Evolutionary conservation across 2,797 vertebrate species (phyloP).

Genomic region (Tinamus major): DNA sequence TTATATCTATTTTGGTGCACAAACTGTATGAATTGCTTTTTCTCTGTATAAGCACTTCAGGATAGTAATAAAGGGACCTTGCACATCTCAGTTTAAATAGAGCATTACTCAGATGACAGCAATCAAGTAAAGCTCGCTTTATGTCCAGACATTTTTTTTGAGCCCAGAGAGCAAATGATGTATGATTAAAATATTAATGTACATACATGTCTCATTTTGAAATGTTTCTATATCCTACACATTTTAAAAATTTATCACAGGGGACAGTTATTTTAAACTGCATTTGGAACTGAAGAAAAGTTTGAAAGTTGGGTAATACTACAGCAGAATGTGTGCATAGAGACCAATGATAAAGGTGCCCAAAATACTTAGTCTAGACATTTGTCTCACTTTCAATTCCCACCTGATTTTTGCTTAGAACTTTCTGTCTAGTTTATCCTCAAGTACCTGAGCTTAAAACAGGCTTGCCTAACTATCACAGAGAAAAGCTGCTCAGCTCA

Average conservation of each 20-base stretch:
- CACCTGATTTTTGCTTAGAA: background rate
- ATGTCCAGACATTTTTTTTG: background rate
- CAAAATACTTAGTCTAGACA: background rate
- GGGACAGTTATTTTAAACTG: background rate
- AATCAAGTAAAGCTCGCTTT: background rate
- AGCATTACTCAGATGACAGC: background rate
- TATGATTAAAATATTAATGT: background rate
- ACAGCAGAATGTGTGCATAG: background rate
- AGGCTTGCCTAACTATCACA: background rate
- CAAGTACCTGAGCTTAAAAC: background rate
- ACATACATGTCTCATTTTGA: background rate
- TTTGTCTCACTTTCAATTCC: background rate
- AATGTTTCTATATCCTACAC: background rate
- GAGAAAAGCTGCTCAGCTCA: slow-evolving; percentile 32
- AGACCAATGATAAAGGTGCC: background rate
- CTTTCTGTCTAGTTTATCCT: background rate
- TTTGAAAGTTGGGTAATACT: background rate
- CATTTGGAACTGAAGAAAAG: background rate
- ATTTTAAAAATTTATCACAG: background rate
- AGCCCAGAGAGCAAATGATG: background rate
- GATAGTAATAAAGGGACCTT: background rate
- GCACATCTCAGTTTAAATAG: background rate
- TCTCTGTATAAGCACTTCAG: background rate
- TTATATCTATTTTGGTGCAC: background rate
- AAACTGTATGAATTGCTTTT: background rate